Base-by-base conservation (phyloP, 2,113 vertebrate genomes). In the Neogobius melanostomus region DNA sequence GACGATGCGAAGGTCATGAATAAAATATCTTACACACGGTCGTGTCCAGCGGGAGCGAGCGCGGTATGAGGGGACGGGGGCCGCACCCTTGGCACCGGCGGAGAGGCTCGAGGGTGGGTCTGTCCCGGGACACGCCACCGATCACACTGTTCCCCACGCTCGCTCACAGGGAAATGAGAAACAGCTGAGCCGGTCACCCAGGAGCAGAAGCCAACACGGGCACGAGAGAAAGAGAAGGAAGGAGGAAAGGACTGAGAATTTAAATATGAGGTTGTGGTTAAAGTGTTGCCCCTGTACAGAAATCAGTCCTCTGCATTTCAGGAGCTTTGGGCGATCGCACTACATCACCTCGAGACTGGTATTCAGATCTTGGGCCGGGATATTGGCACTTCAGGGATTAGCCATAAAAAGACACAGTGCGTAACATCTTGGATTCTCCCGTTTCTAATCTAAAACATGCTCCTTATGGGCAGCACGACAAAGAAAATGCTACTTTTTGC, bases 131-230 rank as follows among this genome's bases (percentile, higher is more conserved):
- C 72, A 73, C 75, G 16, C 82, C 87, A 89, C 89, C 86, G 88
- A 90, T 90, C 87, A 85, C 76, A 79, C 73, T 89, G 84, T 88
- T 91, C 89, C 28, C 89, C 79, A 64, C 84, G 87, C 85, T 77
- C 77, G 84, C 85, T 89, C 80, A 81, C 77, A 71, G 74, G 81
- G 64, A 86, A 88, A 90, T 91, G 87, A 72, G 75, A 89, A 89
- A 79, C 88, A 91, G 90, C 88, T 91, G 89, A 78, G 72, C 73
- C 15, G 72, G 72, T 74, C 69, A 72, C 42, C 16, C 63, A 57
- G 36, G 45, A 47, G 64, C 81, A 76, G 76, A 56, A 64, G 45
- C 75, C 69, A 46, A 56, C 52, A 69, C 75, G 53, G 79, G 66
- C 68, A 65, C 49, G 60, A 11, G 54, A 11, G 54, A 21, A 21